Evolutionary conservation across 2,888 invertebrate genomes (phyloP), one percentile per base, ranked within the genome.

Genomic region (Ypsolopha scabrella): DNA sequence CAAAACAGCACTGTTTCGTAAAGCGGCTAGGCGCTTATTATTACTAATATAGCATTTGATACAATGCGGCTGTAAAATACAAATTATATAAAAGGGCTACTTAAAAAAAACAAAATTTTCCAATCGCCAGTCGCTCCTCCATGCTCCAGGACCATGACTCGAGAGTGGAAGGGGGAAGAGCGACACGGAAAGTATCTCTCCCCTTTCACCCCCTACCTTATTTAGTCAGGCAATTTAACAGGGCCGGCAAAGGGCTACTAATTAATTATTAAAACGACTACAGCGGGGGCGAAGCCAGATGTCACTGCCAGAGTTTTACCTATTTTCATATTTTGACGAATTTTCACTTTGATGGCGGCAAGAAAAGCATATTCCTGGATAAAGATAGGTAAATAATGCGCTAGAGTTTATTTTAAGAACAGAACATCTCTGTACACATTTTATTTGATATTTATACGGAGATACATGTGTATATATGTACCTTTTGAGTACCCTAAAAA

Each of bases 171-270:
- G 35, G 13, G 36, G 36, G 36, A 11, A 8, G 49, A 11, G 49
- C n/a, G 41, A 13, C 33, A 41, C 38, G 45, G 45, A 45, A 45
- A 45, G 51, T 37, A 36, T 36, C 37, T 34, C 33, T n/a, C 37
- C 51, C 44, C 37, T 46, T 46, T 38, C 37, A 33, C 51, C 51
- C 45, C 37, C 24, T 24, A 43, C 78, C 80, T 78, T 79, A 77
- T 80, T 83, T 81, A 80, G 80, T 75, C 80, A 80, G 75, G 75
- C 79, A 80, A 81, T 83, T 83, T 81, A 76, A 71, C 79, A 52
- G 54, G 53, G 68, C 68, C 46, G 72, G 69, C 75, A 79, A 80
- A 83, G 81, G 83, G 81, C 75, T 79, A 61, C 63, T 59, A 57
- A 73, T 83, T 75, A 80, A 80, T 80, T 50, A 59, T 59, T 57